Evolutionary conservation across 30 jellyfish, hydroid and myxozoan genomes (phyloP).

Genomic region (Haliclystus octoradiatus): DNA sequence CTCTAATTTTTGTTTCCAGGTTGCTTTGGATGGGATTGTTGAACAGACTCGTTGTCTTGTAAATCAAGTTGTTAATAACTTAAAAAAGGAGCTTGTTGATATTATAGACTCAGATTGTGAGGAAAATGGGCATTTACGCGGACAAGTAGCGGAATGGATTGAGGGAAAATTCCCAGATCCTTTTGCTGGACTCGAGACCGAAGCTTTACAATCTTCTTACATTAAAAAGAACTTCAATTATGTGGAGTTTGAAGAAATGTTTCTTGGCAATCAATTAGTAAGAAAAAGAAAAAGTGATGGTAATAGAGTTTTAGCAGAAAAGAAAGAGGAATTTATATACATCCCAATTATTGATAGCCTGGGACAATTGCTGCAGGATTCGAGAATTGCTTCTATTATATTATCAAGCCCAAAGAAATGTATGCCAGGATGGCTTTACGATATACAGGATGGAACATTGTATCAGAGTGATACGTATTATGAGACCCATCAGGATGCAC

Average conservation of each 20-base stretch:
- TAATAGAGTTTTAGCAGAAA: not conserved
- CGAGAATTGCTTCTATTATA: not conserved
- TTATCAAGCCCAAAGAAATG: not conserved
- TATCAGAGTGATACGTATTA: not conserved
- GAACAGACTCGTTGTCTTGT: no score
- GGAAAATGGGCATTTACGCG: no score
- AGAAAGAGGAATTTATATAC: not conserved
- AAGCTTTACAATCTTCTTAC: constrained; percentile 6
- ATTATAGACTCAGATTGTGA: no score
- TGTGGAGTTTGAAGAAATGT: constrained; percentile 10
- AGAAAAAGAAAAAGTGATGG: no score
- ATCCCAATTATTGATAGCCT: not conserved
- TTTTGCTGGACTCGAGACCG: constrained; percentile 15
- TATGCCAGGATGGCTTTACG: not conserved
- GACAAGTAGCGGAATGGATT: no score
- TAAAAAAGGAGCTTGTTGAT: no score
- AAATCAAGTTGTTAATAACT: no score
- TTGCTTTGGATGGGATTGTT: no score
- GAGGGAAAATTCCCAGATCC: no score
- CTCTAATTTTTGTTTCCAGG: no score
- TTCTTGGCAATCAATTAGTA: constrained; percentile 5
- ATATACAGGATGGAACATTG: not conserved
- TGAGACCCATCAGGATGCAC: not conserved
- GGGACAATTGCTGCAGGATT: not conserved
- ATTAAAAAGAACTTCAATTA: constrained; percentile 11